Percentiles rank a stretch among this genome's conserved stretches.
Conservation (phyloP, 1,140 invertebrate genomes). For the Paramacrobiotus metropolitanus region DNA sequence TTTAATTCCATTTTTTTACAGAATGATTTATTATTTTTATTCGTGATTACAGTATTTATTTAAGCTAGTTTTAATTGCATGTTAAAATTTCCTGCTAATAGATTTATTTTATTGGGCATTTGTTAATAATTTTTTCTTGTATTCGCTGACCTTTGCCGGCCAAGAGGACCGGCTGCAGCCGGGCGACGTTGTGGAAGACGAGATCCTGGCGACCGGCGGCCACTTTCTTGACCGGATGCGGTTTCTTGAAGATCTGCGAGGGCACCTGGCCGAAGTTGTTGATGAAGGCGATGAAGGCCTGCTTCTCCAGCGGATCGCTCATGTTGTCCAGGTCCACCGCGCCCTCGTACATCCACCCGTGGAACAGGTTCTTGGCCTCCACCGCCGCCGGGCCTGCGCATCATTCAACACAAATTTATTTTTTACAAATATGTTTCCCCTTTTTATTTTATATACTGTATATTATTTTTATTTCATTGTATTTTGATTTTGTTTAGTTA, state of each 20-base stretch:
- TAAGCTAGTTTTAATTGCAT: constrained; percentile 8
- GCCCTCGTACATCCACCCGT: constrained; percentile 97
- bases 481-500: too few species aligned
- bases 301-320: constrained; percentile 93
- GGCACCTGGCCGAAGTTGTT: constrained; percentile 99
- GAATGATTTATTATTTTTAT: too few species aligned
- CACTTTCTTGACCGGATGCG: constrained; percentile 75
- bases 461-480: too few species aligned
- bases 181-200: not conserved
- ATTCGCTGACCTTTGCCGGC: constrained; percentile 5
- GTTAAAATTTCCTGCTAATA: not conserved
- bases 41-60: too few species aligned
- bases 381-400: constrained; percentile 53
- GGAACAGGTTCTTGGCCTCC: constrained; percentile 86
- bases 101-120: too few species aligned
- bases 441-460: too few species aligned
- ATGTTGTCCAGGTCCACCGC: constrained; percentile 95
- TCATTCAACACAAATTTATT: too few species aligned
- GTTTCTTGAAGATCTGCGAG: constrained; percentile 63
- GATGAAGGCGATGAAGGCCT: constrained; percentile 96
- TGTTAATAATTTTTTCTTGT: too few species aligned
- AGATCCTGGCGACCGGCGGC: constrained; percentile 27
- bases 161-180: not conserved
- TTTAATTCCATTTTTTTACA: too few species aligned
- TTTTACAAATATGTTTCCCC: too few species aligned